A percentile compares a stretch with the other conserved stretches of the same genome.
phyloP scores from a whole-genome alignment of 2,113 vertebrate genomes.

The Mixornis gularis region DNA sequence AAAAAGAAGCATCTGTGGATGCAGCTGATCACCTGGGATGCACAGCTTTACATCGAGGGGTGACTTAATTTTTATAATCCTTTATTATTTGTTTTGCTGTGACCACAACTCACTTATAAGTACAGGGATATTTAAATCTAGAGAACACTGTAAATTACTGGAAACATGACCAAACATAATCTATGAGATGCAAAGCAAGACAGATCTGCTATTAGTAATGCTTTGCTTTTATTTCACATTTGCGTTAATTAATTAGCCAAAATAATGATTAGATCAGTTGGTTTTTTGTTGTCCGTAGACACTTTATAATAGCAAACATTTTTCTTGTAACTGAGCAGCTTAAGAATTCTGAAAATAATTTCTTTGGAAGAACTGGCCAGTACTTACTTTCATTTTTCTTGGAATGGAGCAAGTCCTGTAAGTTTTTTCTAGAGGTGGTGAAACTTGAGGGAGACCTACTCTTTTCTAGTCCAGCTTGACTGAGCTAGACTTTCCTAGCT shows the following conservation, averaged over 20 bases:
- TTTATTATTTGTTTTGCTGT: not conserved
- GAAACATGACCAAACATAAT: not conserved
- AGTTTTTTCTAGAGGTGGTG: not conserved
- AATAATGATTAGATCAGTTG: not conserved
- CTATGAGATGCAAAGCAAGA: not conserved
- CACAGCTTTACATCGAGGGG: constrained; percentile 93
- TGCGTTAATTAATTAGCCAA: not conserved
- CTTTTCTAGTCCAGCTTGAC: not conserved
- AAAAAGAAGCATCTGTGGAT: constrained; percentile 89
- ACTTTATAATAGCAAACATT: not conserved
- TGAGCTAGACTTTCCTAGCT: not conserved
- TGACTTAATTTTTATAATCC: constrained; percentile 51
- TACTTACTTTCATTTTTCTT: not conserved
- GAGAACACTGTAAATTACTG: not conserved
- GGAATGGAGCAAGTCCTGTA: not conserved
- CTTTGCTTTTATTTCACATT: not conserved
- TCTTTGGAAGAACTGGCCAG: not conserved
- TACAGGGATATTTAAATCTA: not conserved
- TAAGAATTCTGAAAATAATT: not conserved
- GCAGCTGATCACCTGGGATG: constrained; percentile 83
- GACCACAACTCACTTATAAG: not conserved
- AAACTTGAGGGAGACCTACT: not conserved
- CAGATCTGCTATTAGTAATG: not conserved
- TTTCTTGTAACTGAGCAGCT: not conserved
- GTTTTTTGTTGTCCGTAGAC: not conserved